A percentile compares a stretch with the other conserved stretches of the same genome.
Conservation (phyloP, 2,797 vertebrate species). For the Pseudocheirus occidentalis region DNA sequence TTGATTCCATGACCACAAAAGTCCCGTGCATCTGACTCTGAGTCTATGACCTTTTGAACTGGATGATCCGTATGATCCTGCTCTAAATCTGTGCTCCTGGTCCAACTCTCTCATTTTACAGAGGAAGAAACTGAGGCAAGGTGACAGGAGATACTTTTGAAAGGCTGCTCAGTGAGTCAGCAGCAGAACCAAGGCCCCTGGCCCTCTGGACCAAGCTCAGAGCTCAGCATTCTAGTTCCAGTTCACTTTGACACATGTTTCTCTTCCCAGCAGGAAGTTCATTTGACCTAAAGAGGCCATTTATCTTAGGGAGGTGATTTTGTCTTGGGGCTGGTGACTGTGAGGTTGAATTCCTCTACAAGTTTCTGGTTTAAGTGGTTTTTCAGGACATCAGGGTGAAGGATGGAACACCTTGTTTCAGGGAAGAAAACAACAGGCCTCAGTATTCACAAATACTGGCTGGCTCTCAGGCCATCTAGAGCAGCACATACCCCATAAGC, state of each 20-base stretch:
- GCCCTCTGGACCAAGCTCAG: background rate
- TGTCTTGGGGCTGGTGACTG: background rate
- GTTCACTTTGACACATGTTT: background rate
- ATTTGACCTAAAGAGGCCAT: constrained; percentile 74
- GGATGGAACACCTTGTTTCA: constrained; percentile 46
- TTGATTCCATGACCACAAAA: background rate
- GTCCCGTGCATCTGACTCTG: background rate
- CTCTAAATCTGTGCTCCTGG: background rate
- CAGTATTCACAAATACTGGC: background rate
- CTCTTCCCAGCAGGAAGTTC: constrained; percentile 63
- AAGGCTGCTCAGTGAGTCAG: background rate
- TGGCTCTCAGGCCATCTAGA: background rate
- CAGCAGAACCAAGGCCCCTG: background rate
- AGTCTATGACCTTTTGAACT: background rate
- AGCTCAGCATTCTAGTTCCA: background rate
- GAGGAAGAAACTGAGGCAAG: background rate
- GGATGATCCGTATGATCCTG: background rate
- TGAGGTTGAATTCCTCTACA: constrained; percentile 66
- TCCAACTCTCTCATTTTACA: background rate
- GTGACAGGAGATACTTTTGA: background rate
- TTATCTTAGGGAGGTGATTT: constrained; percentile 77
- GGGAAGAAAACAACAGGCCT: constrained; percentile 35
- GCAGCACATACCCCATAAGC: background rate
- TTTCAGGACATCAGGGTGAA: constrained; percentile 68
- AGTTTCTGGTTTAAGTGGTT: constrained; percentile 73